A percentile compares a stretch with the other conserved stretches of the same genome.
phyloP scores from a whole-genome alignment of 1,140 invertebrate genomes.

The Drosophila repleta region DNA sequence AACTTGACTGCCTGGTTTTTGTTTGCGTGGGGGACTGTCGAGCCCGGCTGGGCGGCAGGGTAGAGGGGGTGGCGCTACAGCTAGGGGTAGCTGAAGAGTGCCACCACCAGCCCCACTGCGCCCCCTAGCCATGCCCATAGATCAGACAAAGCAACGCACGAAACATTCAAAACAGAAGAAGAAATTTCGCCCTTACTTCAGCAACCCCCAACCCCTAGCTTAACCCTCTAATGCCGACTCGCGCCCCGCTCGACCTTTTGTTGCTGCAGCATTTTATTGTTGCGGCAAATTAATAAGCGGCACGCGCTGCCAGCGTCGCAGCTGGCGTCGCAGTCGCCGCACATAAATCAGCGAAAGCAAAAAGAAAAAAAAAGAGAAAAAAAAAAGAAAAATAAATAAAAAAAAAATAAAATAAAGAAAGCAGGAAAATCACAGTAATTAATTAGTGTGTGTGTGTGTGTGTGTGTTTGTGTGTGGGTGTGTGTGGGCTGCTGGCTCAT shows the following conservation, averaged over 20 bases:
- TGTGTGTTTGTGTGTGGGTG: conserved; percentile 32
- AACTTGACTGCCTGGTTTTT: conserved; percentile 63
- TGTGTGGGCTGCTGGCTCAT: conserved; percentile 52
- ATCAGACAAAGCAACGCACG: conserved; percentile 44
- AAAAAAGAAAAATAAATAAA: conserved; percentile 28
- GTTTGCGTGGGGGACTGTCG: conserved; percentile 23
- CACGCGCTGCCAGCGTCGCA: not conserved
- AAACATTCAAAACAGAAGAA: conserved; percentile 17
- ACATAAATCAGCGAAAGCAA: conserved; percentile 43
- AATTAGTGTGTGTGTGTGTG: conserved; percentile 64
- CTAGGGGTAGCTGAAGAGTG: not conserved
- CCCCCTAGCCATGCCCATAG: too few species aligned
- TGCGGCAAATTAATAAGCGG: conserved; percentile 53
- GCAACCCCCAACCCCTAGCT: not conserved
- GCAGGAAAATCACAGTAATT: conserved; percentile 80
- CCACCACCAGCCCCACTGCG: too few species aligned
- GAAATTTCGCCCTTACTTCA: too few species aligned
- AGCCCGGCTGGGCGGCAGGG: too few species aligned
- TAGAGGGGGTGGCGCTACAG: not conserved
- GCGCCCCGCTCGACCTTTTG: conserved; percentile 28
- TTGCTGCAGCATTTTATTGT: conserved; percentile 44
- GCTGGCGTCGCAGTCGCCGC: conserved; percentile 20
- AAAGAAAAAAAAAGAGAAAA: conserved; percentile 32
- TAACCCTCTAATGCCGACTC: not conserved
- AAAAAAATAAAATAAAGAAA: conserved; percentile 51